phyloP scores from a whole-genome alignment of 2,113 vertebrate species.

The Pygoscelis adeliae region DNA sequence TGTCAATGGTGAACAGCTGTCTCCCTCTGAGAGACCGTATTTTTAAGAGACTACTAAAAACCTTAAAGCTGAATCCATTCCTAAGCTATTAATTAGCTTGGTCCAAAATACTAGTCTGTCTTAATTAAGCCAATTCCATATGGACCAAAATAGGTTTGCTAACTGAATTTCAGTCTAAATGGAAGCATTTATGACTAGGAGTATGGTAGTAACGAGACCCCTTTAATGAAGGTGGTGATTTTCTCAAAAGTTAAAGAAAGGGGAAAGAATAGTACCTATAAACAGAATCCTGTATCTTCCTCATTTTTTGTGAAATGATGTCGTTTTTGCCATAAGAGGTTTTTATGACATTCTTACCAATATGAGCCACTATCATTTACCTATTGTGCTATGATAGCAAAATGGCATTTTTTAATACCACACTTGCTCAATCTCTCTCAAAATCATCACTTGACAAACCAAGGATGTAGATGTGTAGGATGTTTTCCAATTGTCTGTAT shows the following conservation, averaged over 20 bases:
- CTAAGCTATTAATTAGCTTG: constrained; percentile 29
- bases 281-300: not conserved
- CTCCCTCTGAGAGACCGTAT: not conserved
- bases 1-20: not conserved
- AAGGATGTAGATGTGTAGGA: not conserved
- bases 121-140: constrained; percentile 38
- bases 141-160: not conserved
- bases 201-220: not conserved
- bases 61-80: not conserved
- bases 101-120: constrained; percentile 18
- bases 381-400: not conserved
- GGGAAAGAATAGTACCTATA: not conserved
- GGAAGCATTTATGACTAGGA: not conserved
- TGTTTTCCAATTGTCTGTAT: not conserved
- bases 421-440: not conserved
- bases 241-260: not conserved
- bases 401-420: not conserved
- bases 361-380: not conserved
- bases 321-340: not conserved
- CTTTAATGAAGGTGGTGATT: not conserved
- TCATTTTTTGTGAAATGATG: not conserved
- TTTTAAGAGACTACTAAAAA: not conserved
- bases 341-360: not conserved
- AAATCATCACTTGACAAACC: not conserved
- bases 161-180: not conserved